These are phyloP conservation scores for Spicauda simplicius DNA, from an alignment of 2,888 invertebrate genomes.

Conservation along the genomic window DNA sequence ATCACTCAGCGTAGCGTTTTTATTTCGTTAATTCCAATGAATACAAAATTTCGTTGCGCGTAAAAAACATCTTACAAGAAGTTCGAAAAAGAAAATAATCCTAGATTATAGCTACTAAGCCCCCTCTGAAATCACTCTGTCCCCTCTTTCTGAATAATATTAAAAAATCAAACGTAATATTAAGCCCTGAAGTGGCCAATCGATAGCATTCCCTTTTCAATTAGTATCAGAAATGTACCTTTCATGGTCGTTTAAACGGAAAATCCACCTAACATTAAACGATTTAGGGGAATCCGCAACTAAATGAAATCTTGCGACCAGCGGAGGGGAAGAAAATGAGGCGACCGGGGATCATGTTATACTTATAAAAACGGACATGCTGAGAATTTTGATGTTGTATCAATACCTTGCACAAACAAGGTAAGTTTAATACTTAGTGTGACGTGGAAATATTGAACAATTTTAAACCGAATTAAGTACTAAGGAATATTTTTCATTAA, in stretches of 20 bases:
- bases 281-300: slow-evolving; percentile 68
- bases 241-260: slow-evolving; percentile 67
- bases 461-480: neutral
- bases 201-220: slow-evolving; percentile 74
- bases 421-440: neutral
- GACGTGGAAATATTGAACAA: neutral
- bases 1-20: too few species aligned
- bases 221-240: slow-evolving; percentile 77
- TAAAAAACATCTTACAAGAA: neutral
- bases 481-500: too few species aligned
- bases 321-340: slow-evolving; percentile 42
- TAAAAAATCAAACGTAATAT: slow-evolving; percentile 20
- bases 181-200: slow-evolving; percentile 49
- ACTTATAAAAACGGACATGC: slow-evolving; percentile 36
- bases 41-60: too few species aligned
- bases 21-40: too few species aligned
- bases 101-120: neutral
- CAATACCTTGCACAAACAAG: slow-evolving; percentile 5
- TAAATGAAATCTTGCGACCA: slow-evolving; percentile 57
- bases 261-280: slow-evolving; percentile 72
- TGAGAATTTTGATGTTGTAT: slow-evolving; percentile 19
- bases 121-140: neutral
- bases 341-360: slow-evolving; percentile 41
- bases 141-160: slow-evolving; percentile 10
- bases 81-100: neutral